Percentiles rank a stretch among this genome's conserved stretches.
phyloP scores from a whole-genome alignment of 2,797 vertebrate genomes.

The Paratrypauchen microcephalus region DNA sequence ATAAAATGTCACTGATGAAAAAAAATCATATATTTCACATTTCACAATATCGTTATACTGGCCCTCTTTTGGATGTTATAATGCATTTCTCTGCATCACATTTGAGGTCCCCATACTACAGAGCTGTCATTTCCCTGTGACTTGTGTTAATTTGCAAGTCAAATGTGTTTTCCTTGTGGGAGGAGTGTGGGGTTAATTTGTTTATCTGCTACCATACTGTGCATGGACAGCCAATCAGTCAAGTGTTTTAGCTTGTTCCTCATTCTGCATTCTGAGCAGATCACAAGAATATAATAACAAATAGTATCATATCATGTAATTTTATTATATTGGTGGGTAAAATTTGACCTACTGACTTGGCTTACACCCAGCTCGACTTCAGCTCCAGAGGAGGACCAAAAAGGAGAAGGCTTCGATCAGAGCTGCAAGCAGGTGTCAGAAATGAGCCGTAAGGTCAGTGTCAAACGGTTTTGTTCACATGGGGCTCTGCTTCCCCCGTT shows the following conservation, averaged over 20 bases:
- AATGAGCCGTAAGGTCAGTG: slow-evolving; percentile 81
- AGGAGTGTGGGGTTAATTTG: slow-evolving; percentile 38
- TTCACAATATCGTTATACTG: too few species aligned
- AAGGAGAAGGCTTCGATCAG: slow-evolving; percentile 20
- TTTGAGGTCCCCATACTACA: slow-evolving; percentile 13
- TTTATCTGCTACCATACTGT: slow-evolving; percentile 47
- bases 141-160: slow-evolving; percentile 73
- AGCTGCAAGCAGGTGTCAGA: slow-evolving; percentile 39
- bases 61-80: not conserved
- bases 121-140: slow-evolving; percentile 48
- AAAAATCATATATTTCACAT: too few species aligned
- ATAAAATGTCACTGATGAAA: not conserved
- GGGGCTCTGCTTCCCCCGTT: slow-evolving; percentile 50
- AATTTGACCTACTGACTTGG: slow-evolving; percentile 40
- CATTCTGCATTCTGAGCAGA: slow-evolving; percentile 3
- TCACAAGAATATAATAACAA: not conserved
- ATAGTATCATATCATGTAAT: not conserved
- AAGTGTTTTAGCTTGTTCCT: slow-evolving; percentile 41
- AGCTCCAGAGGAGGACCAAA: slow-evolving; percentile 31
- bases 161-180: slow-evolving; percentile 66
- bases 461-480: slow-evolving; percentile 9
- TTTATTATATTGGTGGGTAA: slow-evolving; percentile 14
- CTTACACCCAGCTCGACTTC: slow-evolving; percentile 65
- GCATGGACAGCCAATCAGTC: slow-evolving; percentile 60
- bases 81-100: not conserved